Base-by-base conservation (phyloP, 2,113 vertebrate genomes). In the Corapipo altera region DNA sequence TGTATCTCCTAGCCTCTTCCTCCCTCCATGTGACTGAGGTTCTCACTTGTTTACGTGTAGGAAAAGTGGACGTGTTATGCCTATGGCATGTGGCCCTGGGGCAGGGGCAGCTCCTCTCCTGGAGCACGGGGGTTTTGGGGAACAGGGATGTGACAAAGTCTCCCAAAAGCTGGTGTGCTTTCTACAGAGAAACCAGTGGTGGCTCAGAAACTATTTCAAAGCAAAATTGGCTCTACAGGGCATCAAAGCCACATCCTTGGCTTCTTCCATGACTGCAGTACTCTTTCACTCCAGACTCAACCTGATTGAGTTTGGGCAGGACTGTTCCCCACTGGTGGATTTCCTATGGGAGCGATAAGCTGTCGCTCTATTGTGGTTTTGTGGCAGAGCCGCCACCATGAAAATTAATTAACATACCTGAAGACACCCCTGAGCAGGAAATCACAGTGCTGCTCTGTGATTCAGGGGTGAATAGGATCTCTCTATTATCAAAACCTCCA, bases 401-500 rank as follows among this genome's bases (percentile, higher is more conserved):
- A 87, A 90, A 96, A 97, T 96, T 93, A 95, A 95, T 97, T 96
- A 95, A 91, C 95, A 84, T 97, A 97, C 83, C 93, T 96, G 97
- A 96, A 94, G 85, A 96, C 85, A 97, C 80, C 57, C 91, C 73
- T 66, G 74, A 91, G 90, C 93, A 97, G 95, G 96, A 95, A 97
- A 97, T 97, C 93, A 28, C 46, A 66, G 93, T 73, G 94, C 88
- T 96, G 95, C 97, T 97, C 95, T 82, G 91, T 93, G 96, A 96
- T 85, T 97, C 96, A 71, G 71, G 76, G 90, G 96, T 98, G 97
- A 98, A 98, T 97, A 95, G 97, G 89, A 96, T 97, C 96, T 87
- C 85, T 96, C 94, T 94, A 97, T 97, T 98, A 98, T 98, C 97
- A 97, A 97, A 98, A 97, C 97, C 97, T 97, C 98, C 98, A 98